A percentile compares a stretch with the other conserved stretches of the same genome.
These are phyloP conservation scores for Mechanitis messenoides DNA, from an alignment of 2,888 invertebrate genomes.

Conservation along the genomic window DNA sequence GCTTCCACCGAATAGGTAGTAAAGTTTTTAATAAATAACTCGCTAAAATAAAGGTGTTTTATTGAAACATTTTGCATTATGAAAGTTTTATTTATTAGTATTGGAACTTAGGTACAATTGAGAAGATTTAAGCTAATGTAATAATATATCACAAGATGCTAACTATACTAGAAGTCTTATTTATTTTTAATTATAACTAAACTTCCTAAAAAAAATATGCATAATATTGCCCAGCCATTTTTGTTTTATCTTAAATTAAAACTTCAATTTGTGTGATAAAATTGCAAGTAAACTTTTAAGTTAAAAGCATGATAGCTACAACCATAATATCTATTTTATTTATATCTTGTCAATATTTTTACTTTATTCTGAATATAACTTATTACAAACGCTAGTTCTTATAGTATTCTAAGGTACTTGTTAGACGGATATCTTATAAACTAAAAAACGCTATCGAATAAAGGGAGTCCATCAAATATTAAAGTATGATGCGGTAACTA, in stretches of 20 bases:
- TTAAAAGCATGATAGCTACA: too few relatives aligned
- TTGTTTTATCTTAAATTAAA: neutral
- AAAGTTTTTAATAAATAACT: constrained; percentile 57
- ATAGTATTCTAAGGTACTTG: neutral
- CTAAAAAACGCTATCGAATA: neutral
- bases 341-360: too few relatives aligned
- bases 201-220: neutral
- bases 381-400: too few relatives aligned
- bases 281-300: too few relatives aligned
- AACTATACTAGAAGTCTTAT: neutral
- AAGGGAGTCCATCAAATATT: neutral
- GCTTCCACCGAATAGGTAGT: constrained; percentile 53
- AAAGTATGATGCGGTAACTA: neutral
- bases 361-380: too few relatives aligned
- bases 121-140: neutral
- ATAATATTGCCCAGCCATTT: constrained; percentile 2
- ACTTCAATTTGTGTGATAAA: neutral
- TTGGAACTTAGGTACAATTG: neutral
- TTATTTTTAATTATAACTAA: neutral
- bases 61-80: constrained; percentile 3
- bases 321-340: too few relatives aligned
- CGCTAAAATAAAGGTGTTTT: constrained; percentile 14
- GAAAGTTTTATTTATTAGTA: neutral
- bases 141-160: constrained; percentile 4
- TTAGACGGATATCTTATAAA: neutral